These are phyloP conservation scores for Cyanistes caeruleus DNA, from an alignment of 2,113 vertebrate genomes.

Conservation along the genomic window DNA sequence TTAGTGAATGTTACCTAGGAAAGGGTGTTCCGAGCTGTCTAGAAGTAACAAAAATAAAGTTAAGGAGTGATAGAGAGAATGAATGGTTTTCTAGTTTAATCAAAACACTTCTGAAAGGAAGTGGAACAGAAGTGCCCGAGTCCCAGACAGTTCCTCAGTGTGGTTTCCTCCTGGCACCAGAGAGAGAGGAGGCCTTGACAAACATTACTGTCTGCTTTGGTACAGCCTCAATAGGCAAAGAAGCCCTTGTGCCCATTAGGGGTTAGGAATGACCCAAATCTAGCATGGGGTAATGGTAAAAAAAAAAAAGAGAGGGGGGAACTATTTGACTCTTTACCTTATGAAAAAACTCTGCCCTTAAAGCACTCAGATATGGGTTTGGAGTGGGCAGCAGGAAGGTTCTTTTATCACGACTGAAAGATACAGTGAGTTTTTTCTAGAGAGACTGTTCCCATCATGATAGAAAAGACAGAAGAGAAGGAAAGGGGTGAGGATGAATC, in stretches of 20 bases:
- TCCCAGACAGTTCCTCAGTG: not conserved
- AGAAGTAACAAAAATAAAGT: conserved; percentile 11
- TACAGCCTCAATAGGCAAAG: not conserved
- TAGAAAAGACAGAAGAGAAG: not conserved
- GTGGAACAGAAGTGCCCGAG: not conserved
- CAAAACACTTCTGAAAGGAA: not conserved
- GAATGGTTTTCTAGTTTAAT: not conserved
- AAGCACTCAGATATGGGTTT: not conserved
- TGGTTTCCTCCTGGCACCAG: not conserved
- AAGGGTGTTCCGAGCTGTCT: not conserved
- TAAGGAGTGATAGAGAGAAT: not conserved
- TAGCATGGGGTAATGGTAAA: not conserved
- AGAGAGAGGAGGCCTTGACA: not conserved
- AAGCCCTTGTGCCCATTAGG: not conserved
- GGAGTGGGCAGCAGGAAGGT: not conserved
- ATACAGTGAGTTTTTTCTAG: not conserved
- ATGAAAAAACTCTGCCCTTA: not conserved
- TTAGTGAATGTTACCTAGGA: not conserved
- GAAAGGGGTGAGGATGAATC: not conserved
- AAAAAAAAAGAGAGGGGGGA: not conserved
- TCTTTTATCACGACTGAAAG: not conserved
- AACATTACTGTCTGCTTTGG: not conserved
- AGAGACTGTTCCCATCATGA: not conserved
- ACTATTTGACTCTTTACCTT: not conserved
- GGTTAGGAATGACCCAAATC: not conserved